Conservation (phyloP, 2,797 vertebrate species). For the Catostomus latipinnis region DNA sequence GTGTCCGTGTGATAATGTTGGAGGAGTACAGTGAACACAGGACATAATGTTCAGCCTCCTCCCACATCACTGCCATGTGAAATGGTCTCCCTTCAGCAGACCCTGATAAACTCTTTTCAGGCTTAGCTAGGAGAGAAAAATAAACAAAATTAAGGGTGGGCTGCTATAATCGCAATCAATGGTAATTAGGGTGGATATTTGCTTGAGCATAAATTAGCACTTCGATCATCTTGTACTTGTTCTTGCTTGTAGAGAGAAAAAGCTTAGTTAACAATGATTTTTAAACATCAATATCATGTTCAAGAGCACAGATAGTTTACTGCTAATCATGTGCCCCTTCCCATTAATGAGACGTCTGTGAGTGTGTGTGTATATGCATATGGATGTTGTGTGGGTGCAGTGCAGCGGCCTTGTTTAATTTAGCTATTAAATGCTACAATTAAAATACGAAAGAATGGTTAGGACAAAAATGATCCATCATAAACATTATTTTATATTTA, state of each 20-base stretch:
- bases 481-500: not conserved
- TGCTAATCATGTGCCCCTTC: conserved; percentile 61
- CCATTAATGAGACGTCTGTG: conserved; percentile 44
- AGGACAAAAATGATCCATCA: not conserved
- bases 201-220: conserved; percentile 78
- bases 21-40: not conserved
- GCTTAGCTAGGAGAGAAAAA: conserved; percentile 15
- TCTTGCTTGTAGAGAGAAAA: conserved; percentile 43
- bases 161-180: conserved; percentile 68
- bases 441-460: conserved; percentile 40
- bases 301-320: conserved; percentile 62
- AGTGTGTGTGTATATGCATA: conserved; percentile 45
- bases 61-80: not conserved
- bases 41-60: not conserved
- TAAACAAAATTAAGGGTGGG: conserved; percentile 55
- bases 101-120: conserved; percentile 15
- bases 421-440: conserved; percentile 50
- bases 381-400: not conserved
- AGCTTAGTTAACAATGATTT: conserved; percentile 52
- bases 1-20: too few relatives aligned
- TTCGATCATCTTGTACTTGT: conserved; percentile 73
- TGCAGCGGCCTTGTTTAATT: conserved; percentile 49
- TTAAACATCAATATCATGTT: conserved; percentile 68
- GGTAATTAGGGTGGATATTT: conserved; percentile 76
- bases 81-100: not conserved